phyloP scores from a whole-genome alignment of 23 tunicate genomes.

The Oikopleura dioica region DNA sequence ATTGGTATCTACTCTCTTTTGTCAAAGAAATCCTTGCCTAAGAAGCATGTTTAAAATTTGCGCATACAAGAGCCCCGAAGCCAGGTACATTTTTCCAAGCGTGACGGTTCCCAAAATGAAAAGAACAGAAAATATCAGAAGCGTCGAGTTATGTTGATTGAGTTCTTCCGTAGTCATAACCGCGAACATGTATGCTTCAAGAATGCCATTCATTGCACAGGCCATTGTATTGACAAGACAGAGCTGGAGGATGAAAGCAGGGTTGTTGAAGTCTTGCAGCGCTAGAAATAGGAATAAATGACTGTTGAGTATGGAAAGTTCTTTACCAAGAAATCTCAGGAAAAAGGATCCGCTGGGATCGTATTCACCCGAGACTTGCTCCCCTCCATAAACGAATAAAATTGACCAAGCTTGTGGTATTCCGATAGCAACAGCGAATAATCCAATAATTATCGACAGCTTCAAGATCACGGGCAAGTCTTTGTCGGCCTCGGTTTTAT shows the following conservation, averaged over 20 bases:
- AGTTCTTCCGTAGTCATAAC: neutral
- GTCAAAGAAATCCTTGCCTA: too few relatives aligned
- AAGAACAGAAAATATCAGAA: neutral
- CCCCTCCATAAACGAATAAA: neutral
- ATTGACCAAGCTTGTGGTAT: neutral
- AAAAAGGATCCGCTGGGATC: neutral
- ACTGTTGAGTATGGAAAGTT: too few relatives aligned
- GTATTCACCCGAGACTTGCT: neutral
- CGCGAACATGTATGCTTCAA: neutral
- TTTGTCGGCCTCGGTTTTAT: too few relatives aligned
- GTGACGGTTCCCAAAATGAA: neutral
- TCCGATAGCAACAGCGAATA: neutral
- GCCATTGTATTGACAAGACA: neutral
- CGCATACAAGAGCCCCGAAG: neutral
- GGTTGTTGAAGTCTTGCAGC: too few relatives aligned
- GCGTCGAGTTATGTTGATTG: neutral
- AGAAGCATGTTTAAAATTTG: neutral
- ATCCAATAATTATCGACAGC: neutral
- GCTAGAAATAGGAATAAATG: too few relatives aligned
- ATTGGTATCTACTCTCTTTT: too few relatives aligned
- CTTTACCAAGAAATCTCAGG: neutral
- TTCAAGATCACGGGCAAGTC: neutral
- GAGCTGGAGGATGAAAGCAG: neutral
- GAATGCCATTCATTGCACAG: neutral
- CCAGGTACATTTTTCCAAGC: neutral